These are phyloP conservation scores for Scaptomyza reducta DNA, from an alignment of 2,888 invertebrate species.

Conservation along the genomic window DNA sequence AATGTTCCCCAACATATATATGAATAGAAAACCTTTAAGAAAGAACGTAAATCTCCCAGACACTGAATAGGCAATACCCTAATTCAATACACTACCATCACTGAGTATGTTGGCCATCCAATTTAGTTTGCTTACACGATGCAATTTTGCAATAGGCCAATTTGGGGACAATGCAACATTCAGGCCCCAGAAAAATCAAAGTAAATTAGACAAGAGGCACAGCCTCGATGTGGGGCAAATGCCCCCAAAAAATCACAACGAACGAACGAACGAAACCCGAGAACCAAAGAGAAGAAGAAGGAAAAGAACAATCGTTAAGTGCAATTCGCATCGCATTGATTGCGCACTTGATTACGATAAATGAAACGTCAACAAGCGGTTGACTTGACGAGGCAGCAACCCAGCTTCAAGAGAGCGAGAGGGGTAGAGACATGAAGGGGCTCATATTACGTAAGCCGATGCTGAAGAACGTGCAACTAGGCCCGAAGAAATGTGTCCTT, in stretches of 20 bases:
- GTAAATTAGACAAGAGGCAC: conserved; percentile 59
- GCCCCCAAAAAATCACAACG: background rate
- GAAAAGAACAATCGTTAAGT: conserved; percentile 60
- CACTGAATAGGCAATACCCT: too few species aligned
- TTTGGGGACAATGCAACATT: conserved; percentile 26
- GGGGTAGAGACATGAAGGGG: background rate
- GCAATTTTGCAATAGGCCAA: conserved; percentile 48
- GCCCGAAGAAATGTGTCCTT: conserved; percentile 32
- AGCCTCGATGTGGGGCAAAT: conserved; percentile 6
- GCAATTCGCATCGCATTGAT: conserved; percentile 77
- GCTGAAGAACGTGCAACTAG: conserved; percentile 36
- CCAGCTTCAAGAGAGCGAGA: background rate
- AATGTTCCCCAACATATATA: too few species aligned
- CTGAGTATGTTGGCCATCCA: background rate
- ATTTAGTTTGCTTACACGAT: conserved; percentile 5
- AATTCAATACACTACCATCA: background rate
- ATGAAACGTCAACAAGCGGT: conserved; percentile 73
- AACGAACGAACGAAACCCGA: background rate
- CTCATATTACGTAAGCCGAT: conserved; percentile 11
- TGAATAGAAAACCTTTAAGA: too few species aligned
- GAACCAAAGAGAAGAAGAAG: background rate
- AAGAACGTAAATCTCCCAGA: too few species aligned
- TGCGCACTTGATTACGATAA: conserved; percentile 78
- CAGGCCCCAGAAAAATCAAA: conserved; percentile 53
- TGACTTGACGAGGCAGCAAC: conserved; percentile 30